Percentiles rank a stretch among this genome's conserved stretches.
Conservation (phyloP, 1,140 invertebrate genomes). For the Drosophila serrata region DNA sequence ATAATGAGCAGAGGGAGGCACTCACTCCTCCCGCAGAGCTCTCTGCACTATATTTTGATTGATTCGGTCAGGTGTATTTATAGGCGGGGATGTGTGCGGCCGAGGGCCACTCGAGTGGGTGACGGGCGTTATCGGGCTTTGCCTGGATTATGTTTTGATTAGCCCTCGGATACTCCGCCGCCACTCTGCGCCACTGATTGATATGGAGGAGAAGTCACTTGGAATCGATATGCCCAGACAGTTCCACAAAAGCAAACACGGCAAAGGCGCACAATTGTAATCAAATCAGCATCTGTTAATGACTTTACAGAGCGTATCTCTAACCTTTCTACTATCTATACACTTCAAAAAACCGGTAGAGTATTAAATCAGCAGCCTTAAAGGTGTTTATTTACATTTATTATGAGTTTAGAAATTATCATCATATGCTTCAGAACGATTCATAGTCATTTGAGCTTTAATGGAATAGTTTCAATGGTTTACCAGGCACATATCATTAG, state of each 20-base stretch:
- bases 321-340: constrained; percentile 4
- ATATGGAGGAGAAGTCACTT: constrained; percentile 25
- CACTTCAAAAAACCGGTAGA: constrained; percentile 4
- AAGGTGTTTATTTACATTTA: neutral
- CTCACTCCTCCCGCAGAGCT: neutral
- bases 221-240: constrained; percentile 41
- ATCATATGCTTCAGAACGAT: neutral
- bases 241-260: constrained; percentile 12
- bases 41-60: constrained; percentile 62
- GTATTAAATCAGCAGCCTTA: too few species aligned
- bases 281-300: constrained; percentile 75
- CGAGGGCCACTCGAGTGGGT: constrained; percentile 50
- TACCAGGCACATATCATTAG: neutral
- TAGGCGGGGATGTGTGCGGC: constrained; percentile 23
- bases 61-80: constrained; percentile 57
- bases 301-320: constrained; percentile 63
- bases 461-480: neutral
- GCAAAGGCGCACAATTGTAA: constrained; percentile 45
- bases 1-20: constrained; percentile 34
- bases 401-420: neutral
- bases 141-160: constrained; percentile 67
- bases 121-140: constrained; percentile 54
- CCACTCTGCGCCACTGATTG: constrained; percentile 29
- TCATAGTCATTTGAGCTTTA: neutral
- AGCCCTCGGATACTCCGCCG: constrained; percentile 56